Evolutionary conservation across 2,888 invertebrate species (phyloP).

Genomic region (Polyommatus icarus): DNA sequence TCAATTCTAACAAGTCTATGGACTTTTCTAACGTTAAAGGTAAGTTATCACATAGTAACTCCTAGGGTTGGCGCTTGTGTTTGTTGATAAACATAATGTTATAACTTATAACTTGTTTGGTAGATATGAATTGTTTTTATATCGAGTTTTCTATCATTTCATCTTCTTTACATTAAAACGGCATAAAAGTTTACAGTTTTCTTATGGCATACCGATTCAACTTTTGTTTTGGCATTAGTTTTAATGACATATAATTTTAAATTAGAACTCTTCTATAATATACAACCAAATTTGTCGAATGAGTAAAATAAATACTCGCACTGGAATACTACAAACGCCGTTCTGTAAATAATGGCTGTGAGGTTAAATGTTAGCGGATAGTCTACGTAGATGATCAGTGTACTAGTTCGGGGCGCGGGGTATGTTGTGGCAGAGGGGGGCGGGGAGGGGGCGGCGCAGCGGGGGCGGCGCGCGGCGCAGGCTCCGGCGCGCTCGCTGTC

Average conservation of each 20-base stretch:
- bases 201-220: background rate
- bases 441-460: slow-evolving; percentile 91
- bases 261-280: background rate
- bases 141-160: slow-evolving; percentile 30
- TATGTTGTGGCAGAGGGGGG: slow-evolving; percentile 90
- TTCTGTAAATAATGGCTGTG: slow-evolving; percentile 29
- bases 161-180: slow-evolving; percentile 6
- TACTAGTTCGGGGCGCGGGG: slow-evolving; percentile 28
- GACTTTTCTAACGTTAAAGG: slow-evolving; percentile 92
- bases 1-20: slow-evolving; percentile 90
- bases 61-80: background rate
- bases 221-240: slow-evolving; percentile 19
- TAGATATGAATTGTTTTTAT: slow-evolving; percentile 28
- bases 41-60: slow-evolving; percentile 54
- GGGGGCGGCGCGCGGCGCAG: slow-evolving; percentile 92
- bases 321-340: background rate
- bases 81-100: slow-evolving; percentile 30
- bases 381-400: slow-evolving; percentile 30
- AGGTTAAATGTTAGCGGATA: slow-evolving; percentile 19
- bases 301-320: background rate
- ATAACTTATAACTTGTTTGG: slow-evolving; percentile 27
- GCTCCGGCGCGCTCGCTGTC: slow-evolving; percentile 86
- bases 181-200: background rate
- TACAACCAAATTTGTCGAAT: background rate
- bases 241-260: background rate